Base-by-base conservation (phyloP, 2,113 vertebrate genomes). In the Globicephala melas region DNA sequence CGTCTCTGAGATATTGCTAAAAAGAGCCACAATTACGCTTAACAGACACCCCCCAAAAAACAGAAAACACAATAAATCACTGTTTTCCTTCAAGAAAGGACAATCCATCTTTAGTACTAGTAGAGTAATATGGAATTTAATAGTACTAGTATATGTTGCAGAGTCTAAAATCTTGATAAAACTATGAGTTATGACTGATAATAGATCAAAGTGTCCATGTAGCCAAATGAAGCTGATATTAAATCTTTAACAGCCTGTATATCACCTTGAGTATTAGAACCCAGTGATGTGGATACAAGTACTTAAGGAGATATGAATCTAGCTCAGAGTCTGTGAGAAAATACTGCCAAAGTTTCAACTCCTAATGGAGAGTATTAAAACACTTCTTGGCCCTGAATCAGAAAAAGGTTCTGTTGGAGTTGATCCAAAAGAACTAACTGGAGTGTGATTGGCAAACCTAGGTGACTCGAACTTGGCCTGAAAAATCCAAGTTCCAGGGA, bases 291-390 rank as follows among this genome's bases (percentile, higher is more conserved):
- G 85, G 86, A 92, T 31, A 91, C 14, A 85, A 97, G 96, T 65
- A 87, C 70, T 95, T 96, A 95, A 97, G 73, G 76, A 97, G 44
- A 86, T 95, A 97, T 93, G 53, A 93, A 91, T 58, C 68, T 71
- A 47, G 2, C 44, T 97, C 74, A 21, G 13, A 53, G 83, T 80
- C 97, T 97, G n/a, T 96, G 96, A 98, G 97, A 77, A 97, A 94
- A 96, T 0, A 2, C 8, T 97, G 50, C 55, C 96, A 92, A 98
- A 98, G 53, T 97, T 97, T 96, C 71, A 97, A 96, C 38, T 4
- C 47, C 70, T 86, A 33, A 10, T 82, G 87, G 60, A 60, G 13
- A 89, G 63, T 41, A 79, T 84, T 95, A 96, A 98, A 96, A 2
- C 2, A 71, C 7, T 28, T 95, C 87, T 93, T 90, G 25, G 85